phyloP scores from a whole-genome alignment of 2,113 vertebrate species.

The Lophotis ruficrista region DNA sequence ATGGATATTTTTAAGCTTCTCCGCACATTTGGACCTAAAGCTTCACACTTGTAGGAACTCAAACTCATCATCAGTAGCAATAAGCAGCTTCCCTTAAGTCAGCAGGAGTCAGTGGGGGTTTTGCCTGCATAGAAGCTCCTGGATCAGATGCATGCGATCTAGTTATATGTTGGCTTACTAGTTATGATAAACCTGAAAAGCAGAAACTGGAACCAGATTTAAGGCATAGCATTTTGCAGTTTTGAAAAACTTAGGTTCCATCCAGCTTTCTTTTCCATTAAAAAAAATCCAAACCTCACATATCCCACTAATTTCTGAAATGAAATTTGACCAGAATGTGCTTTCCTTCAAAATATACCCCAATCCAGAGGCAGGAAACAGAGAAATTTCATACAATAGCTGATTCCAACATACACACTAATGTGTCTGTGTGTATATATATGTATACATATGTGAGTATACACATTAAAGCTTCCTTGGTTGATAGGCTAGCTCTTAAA shows the following conservation, averaged over 20 bases:
- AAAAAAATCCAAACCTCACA: not conserved
- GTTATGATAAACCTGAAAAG: not conserved
- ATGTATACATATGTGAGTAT: not conserved
- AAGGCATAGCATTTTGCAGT: not conserved
- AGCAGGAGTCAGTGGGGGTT: not conserved
- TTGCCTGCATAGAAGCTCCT: not conserved
- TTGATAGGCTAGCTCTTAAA: not conserved
- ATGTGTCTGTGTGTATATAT: not conserved
- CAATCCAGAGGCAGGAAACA: not conserved
- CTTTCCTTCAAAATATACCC: not conserved
- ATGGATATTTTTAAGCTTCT: constrained; percentile 56
- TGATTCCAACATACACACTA: not conserved
- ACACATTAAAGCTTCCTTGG: not conserved
- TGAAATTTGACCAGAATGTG: not conserved
- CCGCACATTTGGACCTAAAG: constrained; percentile 7
- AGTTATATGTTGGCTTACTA: not conserved
- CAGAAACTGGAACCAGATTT: not conserved
- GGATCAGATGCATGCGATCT: not conserved
- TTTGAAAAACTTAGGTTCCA: not conserved
- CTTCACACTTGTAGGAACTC: not conserved
- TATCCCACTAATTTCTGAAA: not conserved
- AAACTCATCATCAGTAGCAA: not conserved
- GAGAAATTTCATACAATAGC: not conserved
- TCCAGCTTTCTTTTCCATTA: not conserved
- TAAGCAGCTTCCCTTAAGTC: constrained; percentile 17